phyloP scores from a whole-genome alignment of 2,113 vertebrate species.

The Trematocara zebra region DNA sequence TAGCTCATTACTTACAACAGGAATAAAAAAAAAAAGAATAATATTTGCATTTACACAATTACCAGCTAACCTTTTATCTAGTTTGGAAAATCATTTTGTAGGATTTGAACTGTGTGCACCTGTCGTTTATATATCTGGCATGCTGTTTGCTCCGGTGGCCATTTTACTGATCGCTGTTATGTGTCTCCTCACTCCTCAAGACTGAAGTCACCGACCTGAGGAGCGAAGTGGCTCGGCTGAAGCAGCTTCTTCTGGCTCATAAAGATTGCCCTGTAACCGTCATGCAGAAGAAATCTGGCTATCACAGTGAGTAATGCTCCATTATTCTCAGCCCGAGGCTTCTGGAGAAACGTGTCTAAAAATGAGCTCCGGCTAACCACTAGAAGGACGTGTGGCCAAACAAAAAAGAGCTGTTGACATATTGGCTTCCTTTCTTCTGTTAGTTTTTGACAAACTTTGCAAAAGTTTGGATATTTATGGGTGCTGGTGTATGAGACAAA shows the following conservation, averaged over 20 bases:
- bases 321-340: conserved; percentile 82
- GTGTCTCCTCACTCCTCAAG: conserved; percentile 79
- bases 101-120: not conserved
- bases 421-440: not conserved
- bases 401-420: conserved; percentile 35
- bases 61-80: not conserved
- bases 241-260: conserved; percentile 99
- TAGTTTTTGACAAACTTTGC: conserved; percentile 28
- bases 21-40: not conserved
- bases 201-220: conserved; percentile 99
- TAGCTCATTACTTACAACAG: not conserved
- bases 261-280: conserved; percentile 99
- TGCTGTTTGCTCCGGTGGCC: not conserved
- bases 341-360: conserved; percentile 72
- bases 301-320: conserved; percentile 98
- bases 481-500: not conserved
- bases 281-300: conserved; percentile 99
- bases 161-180: conserved; percentile 37
- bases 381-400: conserved; percentile 26
- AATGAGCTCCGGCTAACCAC: conserved; percentile 68
- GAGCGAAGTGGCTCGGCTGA: conserved; percentile 99
- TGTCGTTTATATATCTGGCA: not conserved
- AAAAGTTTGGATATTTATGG: conserved; percentile 37
- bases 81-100: not conserved
- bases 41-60: not conserved